Conservation (phyloP, 2,113 vertebrate species). For the Fregetta grallaria region DNA sequence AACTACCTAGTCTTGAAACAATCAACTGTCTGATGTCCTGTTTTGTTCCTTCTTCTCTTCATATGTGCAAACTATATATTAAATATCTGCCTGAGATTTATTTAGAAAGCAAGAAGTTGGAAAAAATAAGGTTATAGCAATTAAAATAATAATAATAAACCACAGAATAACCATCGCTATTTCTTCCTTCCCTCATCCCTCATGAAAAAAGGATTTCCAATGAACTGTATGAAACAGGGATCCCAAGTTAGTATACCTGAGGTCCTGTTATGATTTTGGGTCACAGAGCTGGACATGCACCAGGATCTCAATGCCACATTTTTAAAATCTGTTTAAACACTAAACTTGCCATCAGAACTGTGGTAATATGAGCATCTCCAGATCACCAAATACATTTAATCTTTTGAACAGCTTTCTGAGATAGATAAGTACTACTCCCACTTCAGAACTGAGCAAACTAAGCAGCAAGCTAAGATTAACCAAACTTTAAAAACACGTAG, state of each 20-base stretch:
- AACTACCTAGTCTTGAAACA: background rate
- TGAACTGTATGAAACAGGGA: background rate
- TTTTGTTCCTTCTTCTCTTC: background rate
- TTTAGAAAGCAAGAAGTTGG: background rate
- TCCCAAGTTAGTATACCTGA: background rate
- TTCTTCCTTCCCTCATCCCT: background rate
- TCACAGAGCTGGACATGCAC: background rate
- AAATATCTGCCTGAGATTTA: background rate
- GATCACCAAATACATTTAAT: background rate
- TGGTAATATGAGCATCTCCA: background rate
- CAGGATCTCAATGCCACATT: background rate
- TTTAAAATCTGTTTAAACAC: background rate
- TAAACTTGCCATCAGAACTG: background rate
- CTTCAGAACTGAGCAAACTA: background rate
- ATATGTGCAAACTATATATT: background rate
- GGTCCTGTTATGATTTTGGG: background rate
- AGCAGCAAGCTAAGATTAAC: background rate
- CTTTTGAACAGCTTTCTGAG: background rate
- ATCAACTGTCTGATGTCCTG: background rate
- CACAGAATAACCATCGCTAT: background rate
- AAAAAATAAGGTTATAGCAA: background rate
- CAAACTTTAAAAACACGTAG: accelerated
- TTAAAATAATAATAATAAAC: background rate
- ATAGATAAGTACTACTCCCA: background rate
- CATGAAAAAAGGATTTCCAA: background rate